These are phyloP conservation scores for Seira ritae DNA, from an alignment of 2,888 invertebrate species.

Conservation along the genomic window DNA sequence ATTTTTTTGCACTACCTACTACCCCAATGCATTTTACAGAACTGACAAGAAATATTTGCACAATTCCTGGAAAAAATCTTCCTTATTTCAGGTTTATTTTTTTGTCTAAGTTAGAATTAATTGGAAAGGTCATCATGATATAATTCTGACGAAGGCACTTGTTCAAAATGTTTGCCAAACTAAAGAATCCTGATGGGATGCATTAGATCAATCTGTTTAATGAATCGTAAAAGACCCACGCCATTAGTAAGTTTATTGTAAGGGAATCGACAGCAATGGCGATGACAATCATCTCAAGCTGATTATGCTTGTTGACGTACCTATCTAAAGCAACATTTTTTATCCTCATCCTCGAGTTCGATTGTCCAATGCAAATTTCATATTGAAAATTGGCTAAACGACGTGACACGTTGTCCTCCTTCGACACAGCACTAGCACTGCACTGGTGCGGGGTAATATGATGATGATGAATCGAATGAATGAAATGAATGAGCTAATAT, in stretches of 20 bases:
- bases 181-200: no score
- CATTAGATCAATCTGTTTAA: neutral
- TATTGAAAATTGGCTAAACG: neutral
- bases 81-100: no score
- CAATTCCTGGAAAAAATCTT: no score
- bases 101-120: neutral
- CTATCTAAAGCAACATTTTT: neutral
- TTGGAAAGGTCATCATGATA: conserved; percentile 8
- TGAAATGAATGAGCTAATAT: neutral
- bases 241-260: conserved; percentile 26
- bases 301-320: conserved; percentile 24
- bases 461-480: neutral
- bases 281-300: conserved; percentile 33
- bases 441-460: neutral
- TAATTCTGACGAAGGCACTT: neutral
- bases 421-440: neutral
- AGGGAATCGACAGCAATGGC: conserved; percentile 4
- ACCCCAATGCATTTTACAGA: no score
- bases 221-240: conserved; percentile 27
- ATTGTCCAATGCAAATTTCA: neutral
- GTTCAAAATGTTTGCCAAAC: no score
- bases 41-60: no score
- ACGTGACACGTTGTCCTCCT: neutral
- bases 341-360: neutral
- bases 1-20: no score